phyloP scores from a whole-genome alignment of 2,888 invertebrate species.

The Drosophila conformis region DNA sequence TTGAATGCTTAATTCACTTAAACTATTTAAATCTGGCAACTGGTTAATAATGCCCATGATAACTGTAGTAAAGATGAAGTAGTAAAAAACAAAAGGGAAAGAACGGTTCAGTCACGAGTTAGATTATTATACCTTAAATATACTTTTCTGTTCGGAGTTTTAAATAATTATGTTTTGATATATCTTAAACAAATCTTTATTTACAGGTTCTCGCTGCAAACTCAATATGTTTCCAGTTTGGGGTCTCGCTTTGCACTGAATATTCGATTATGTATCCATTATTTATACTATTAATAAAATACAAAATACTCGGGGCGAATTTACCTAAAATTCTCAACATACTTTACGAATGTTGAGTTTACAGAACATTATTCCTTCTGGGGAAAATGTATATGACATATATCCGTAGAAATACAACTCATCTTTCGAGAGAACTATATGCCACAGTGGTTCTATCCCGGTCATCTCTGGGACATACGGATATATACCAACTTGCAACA shows the following conservation, averaged over 20 bases:
- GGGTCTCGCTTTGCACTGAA: background rate
- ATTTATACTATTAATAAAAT: too few relatives aligned
- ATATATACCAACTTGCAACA: background rate
- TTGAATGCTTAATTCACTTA: constrained; percentile 48
- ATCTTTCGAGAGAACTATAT: background rate
- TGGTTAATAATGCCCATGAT: constrained; percentile 37
- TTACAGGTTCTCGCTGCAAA: background rate
- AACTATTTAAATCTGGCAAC: constrained; percentile 16
- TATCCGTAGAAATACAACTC: background rate
- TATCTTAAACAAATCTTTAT: background rate
- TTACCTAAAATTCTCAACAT: background rate
- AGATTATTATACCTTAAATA: background rate
- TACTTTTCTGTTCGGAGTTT: background rate
- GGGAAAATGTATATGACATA: background rate
- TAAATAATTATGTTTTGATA: background rate
- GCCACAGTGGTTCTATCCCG: background rate
- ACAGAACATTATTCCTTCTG: background rate
- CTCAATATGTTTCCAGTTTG: background rate
- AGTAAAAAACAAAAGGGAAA: background rate
- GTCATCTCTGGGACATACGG: background rate
- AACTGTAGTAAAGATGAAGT: constrained; percentile 32
- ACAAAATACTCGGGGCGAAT: background rate
- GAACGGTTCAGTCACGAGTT: background rate
- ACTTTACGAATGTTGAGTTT: background rate
- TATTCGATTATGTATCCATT: too few relatives aligned